Base-by-base conservation (phyloP, 2,888 invertebrate genomes). In the Orthosia incerta region DNA sequence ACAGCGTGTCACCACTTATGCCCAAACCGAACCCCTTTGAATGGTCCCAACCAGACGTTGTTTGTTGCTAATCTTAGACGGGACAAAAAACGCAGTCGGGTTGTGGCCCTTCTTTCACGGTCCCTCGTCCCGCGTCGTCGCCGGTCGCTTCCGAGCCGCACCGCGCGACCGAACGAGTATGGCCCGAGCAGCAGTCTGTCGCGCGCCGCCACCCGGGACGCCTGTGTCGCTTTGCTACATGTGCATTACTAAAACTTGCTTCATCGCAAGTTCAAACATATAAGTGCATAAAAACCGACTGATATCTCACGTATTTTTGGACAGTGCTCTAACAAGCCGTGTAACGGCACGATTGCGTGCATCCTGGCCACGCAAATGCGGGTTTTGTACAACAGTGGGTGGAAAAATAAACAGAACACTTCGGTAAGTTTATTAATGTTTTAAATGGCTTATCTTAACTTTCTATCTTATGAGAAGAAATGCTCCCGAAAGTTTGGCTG, bases 331-430 rank as follows among this genome's bases (percentile, higher is more conserved):
- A 87, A 87, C 84, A 87, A 88, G 87, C 83, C 88, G 89, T 90
- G 88, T 86, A 89, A 91, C 89, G 86, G 86, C 88, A 86, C 90
- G 86, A 90, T 89, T 91, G 90, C 91, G 91, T 91, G 91, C 91
- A 89, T 85, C 88, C 89, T 87, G 88, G 86, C 86, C 89, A 90
- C 90, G 91, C 93, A 91, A 93, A 94, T 94, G 94, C 90, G 86
- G 83, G 87, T 90, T 93, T 90, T 90, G 89, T 91, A 90, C 90
- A 89, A 90, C 89, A 88, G 92, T 90, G 89, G 89, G 90, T 89
- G 90, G 92, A 93, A 94, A 94, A 93, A 94, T 93, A 95, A 94
- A 95, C 93, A 95, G 93, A 93, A 88, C 91, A 91, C 92, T 93
- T 90, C 93, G 93, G 96, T 96, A 91, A 95, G 96, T 95, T 93